phyloP scores from a whole-genome alignment of 2,888 invertebrate species.

The Ceriagrion tenellum region DNA sequence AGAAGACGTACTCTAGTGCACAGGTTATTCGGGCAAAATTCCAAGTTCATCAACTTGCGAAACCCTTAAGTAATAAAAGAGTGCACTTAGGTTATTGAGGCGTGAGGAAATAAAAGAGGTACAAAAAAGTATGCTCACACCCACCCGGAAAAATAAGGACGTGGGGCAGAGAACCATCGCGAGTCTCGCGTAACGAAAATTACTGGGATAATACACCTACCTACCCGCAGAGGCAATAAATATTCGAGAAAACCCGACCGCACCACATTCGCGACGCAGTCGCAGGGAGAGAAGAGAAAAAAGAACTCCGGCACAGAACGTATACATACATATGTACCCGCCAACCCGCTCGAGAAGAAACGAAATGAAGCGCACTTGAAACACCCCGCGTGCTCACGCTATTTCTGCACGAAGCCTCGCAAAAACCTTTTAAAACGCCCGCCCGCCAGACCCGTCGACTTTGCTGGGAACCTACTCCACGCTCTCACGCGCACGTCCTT shows the following conservation, averaged over 20 bases:
- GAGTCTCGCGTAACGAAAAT: not conserved
- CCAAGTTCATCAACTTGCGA: not conserved
- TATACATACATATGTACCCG: not conserved
- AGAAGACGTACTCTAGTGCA: no score
- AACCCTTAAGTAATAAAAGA: not conserved
- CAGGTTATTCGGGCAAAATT: not conserved
- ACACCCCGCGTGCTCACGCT: not conserved
- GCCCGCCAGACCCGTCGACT: not conserved
- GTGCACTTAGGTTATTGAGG: not conserved
- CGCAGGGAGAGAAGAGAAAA: not conserved
- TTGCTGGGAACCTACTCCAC: not conserved
- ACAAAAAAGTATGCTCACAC: not conserved
- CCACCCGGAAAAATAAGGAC: not conserved
- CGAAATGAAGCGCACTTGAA: not conserved
- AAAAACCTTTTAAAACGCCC: not conserved
- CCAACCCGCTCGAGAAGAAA: not conserved
- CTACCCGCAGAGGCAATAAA: not conserved
- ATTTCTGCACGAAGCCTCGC: constrained; percentile 7
- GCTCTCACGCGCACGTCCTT: constrained; percentile 6
- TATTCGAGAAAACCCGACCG: not conserved
- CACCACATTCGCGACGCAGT: not conserved
- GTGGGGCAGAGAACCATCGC: not conserved
- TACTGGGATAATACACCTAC: not conserved
- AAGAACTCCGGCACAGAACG: not conserved
- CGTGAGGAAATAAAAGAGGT: not conserved